Base-by-base conservation (phyloP, 2,888 invertebrate species). In the Sceliomorpha sp. region DNA sequence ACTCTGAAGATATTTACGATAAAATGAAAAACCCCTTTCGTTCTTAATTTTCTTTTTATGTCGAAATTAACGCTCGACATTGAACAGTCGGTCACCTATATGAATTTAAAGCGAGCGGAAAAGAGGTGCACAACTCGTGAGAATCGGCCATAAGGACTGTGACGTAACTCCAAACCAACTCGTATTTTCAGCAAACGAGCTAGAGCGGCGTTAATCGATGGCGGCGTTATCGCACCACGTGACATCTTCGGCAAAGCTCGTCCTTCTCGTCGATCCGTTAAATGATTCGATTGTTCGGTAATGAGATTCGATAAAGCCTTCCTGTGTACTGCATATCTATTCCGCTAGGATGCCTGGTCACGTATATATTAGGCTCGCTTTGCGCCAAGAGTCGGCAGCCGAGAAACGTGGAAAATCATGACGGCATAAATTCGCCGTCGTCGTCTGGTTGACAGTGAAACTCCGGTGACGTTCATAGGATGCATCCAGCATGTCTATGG, bases 291-390 rank as follows among this genome's bases (percentile, higher is more conserved):
- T 71, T 73, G 67, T 70, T 66, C 55, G 58, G 66, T 69, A 71
- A 71, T 71, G 70, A 75, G 73, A 72, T 76, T 70, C 70, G 51
- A 73, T 68, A 68, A 66, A 67, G 59, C 66, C 37, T 64, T 42
- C 63, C 67, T 44, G 64, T 73, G 50, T 66, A 59, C 56, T 10
- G 40, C 40, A 60, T 69, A 74, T 73, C 71, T 71, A 67, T 75
- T 75, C 70, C 67, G 37, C 51, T 67, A 64, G 73, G 63, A 56
- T 70, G 69, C 55, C 55, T 63, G 62, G 56, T 58, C 56, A 63
- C 47, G 59, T 55, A 70, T 70, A 20, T 20, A 20, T 20, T 72
- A 70, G 64, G 60, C 56, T 53, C 55, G 58, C 26, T 47, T 27
- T 39, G 45, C 47, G 45, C 27, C 29, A 39, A 63, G 34, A n/a